Conservation (phyloP, 2,888 invertebrate species). For the Diarsia brunnea region DNA sequence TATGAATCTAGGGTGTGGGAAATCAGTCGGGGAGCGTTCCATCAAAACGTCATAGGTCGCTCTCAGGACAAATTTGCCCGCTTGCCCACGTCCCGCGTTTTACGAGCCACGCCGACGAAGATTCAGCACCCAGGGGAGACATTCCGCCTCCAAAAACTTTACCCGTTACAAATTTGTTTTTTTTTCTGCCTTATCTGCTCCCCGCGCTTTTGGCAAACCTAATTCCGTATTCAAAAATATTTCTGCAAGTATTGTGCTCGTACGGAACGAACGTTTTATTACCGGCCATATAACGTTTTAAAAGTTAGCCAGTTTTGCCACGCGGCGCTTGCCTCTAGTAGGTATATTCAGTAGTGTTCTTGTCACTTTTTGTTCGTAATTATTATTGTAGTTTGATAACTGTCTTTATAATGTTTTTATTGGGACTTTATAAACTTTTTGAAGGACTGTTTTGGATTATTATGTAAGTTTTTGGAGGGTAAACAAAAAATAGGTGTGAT, state of each 20-base stretch:
- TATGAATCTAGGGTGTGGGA: constrained; percentile 89
- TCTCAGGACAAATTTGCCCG: constrained; percentile 90
- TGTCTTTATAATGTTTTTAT: constrained; percentile 76
- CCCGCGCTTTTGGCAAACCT: constrained; percentile 90
- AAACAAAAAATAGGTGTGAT: constrained; percentile 63
- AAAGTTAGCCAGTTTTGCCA: constrained; percentile 88
- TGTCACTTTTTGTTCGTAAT: constrained; percentile 82
- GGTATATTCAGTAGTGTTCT: constrained; percentile 72
- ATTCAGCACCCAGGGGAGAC: constrained; percentile 91
- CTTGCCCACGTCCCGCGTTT: constrained; percentile 90
- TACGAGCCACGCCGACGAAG: constrained; percentile 90
- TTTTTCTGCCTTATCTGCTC: constrained; percentile 90
- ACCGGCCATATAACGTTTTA: constrained; percentile 90
- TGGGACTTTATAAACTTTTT: constrained; percentile 77
- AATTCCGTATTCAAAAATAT: constrained; percentile 91
- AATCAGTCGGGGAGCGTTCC: constrained; percentile 88
- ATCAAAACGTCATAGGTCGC: constrained; percentile 91
- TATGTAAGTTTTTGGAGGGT: constrained; percentile 49
- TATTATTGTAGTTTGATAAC: constrained; percentile 87
- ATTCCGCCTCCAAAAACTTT: constrained; percentile 91
- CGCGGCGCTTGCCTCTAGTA: constrained; percentile 77
- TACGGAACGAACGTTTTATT: constrained; percentile 89
- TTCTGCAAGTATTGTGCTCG: constrained; percentile 90
- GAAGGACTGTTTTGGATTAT: constrained; percentile 62
- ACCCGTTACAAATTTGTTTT: constrained; percentile 91